These are phyloP conservation scores for Nettapus auritus DNA, from an alignment of 2,113 vertebrate genomes.

Conservation along the genomic window DNA sequence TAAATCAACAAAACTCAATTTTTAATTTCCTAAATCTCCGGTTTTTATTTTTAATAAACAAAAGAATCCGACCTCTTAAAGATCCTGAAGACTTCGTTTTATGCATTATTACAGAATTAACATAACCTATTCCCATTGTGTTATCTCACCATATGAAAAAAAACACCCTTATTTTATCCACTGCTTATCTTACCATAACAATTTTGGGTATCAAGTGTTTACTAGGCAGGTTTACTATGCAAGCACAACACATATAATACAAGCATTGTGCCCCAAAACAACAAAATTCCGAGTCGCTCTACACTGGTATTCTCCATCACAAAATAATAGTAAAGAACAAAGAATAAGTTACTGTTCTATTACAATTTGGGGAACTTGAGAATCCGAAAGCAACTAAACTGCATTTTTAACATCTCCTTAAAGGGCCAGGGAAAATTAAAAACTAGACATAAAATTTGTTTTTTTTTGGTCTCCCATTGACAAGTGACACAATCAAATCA, in stretches of 20 bases:
- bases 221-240: neutral
- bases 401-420: neutral
- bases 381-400: neutral
- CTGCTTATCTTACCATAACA: neutral
- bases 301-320: neutral
- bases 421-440: neutral
- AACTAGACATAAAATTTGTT: too few relatives aligned
- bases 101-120: neutral
- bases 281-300: neutral
- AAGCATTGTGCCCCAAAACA: neutral
- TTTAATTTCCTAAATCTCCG: neutral
- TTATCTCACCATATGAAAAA: neutral
- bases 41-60: neutral
- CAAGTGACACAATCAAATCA: neutral
- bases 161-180: neutral
- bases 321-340: neutral
- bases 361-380: neutral
- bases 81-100: neutral
- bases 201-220: neutral
- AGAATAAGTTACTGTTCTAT: neutral
- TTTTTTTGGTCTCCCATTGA: neutral
- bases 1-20: neutral
- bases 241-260: neutral
- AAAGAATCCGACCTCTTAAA: neutral
- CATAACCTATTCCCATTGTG: neutral